Base-by-base conservation (phyloP, 2,113 vertebrate genomes). In the Rynchops niger region DNA sequence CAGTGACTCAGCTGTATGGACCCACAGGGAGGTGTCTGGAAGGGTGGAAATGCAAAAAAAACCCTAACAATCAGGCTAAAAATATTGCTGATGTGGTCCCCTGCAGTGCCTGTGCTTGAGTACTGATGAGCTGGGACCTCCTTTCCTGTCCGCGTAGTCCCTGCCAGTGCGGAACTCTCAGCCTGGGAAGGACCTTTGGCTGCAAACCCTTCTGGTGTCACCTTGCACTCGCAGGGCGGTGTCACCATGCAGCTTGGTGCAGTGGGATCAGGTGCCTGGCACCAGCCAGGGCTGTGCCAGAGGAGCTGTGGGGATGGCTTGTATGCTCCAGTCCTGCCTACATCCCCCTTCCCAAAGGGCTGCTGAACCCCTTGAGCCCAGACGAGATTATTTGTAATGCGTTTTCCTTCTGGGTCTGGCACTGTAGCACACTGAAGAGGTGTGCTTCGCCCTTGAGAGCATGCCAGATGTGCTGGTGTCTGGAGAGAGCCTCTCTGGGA, bases 41-140 rank as follows among this genome's bases (percentile, higher is more conserved):
- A 98, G 93, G 94, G 86, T 96, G 79, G 94, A 96, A 98, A 97
- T 96, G 82, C 88, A 94, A 90, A 97, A 97, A 97, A 96, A n/a
- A n/a, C n/a, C 12, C 62, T 90, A 95, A 96, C 97, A 97, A 82
- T 95, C 65, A 9, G 83, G 90, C 98, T 98, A 97, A 98, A 98
- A 98, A 98, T 98, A 98, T 80, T 97, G 98, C 98, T 97, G 96
- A 96, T 98, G 94, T 95, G 96, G 93, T 95, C 92, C 91, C 96
- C 92, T 96, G 91, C 97, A 90, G 93, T 86, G 86, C 91, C 79
- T 77, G 86, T 95, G 90, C 97, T 95, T 86, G 86, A 92, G 94
- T 89, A n/a, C 82, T 94, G 95, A 97, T 95, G 96, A 97, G 86
- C 62, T 93, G 91, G 94, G 95, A 82, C 89, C 86, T 91, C 88